phyloP scores from a whole-genome alignment of 2,888 invertebrate genomes.

The Tipula unca region DNA sequence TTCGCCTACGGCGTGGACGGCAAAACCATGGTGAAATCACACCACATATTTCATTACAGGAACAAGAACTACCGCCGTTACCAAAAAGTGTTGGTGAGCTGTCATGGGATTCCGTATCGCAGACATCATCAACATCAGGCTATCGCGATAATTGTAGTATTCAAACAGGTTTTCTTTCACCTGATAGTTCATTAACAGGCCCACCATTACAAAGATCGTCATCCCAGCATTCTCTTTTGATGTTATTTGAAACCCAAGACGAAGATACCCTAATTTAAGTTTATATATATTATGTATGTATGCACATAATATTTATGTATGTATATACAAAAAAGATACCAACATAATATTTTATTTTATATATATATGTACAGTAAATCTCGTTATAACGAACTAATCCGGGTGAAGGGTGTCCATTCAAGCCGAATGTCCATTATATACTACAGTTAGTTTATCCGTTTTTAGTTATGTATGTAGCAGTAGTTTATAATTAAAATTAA shows the following conservation, averaged over 20 bases:
- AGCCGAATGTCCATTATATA: too few species aligned
- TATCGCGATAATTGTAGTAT: slow-evolving; percentile 61
- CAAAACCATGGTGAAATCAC: slow-evolving; percentile 53
- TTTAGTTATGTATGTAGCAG: too few species aligned
- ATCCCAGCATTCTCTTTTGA: slow-evolving; percentile 67
- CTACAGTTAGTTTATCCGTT: too few species aligned
- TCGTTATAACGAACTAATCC: too few species aligned
- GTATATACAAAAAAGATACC: too few species aligned
- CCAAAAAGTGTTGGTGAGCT: slow-evolving; percentile 49
- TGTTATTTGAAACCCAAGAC: slow-evolving; percentile 72
- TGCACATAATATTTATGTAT: too few species aligned
- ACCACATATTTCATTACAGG: slow-evolving; percentile 25
- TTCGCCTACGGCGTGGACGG: slow-evolving; percentile 73
- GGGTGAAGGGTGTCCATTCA: too few species aligned
- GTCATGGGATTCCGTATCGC: slow-evolving; percentile 73
- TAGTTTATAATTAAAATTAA: too few species aligned
- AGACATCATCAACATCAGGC: slow-evolving; percentile 80
- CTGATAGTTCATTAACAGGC: slow-evolving; percentile 50
- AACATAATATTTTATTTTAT: too few species aligned
- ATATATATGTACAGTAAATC: too few species aligned
- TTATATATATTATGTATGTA: too few species aligned
- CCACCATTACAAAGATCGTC: slow-evolving; percentile 59
- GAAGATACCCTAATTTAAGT: slow-evolving; percentile 80
- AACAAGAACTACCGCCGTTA: slow-evolving; percentile 33
- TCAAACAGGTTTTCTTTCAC: slow-evolving; percentile 41